Conservation (phyloP, 92 coral and sea anemone species). For the Ricordea florida region DNA sequence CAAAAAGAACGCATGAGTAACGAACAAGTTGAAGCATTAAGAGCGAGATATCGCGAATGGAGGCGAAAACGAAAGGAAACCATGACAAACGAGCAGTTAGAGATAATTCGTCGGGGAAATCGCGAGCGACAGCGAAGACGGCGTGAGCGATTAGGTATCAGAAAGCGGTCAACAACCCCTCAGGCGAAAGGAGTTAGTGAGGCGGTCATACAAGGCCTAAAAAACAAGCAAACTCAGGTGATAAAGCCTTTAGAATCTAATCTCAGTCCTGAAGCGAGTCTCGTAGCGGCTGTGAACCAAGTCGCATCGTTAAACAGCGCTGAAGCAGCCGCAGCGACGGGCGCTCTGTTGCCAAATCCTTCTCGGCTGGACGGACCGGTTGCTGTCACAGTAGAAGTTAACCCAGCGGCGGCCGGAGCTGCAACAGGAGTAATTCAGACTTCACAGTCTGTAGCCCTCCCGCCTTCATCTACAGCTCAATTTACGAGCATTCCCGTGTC, state of each 20-base stretch:
- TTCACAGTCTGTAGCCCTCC: slow-evolving; percentile 10
- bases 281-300: slow-evolving; percentile 38
- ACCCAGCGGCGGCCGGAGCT: slow-evolving; percentile 20
- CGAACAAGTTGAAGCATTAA: slow-evolving; percentile 84
- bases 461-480: slow-evolving; percentile 26
- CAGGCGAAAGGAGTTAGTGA: slow-evolving; percentile 81
- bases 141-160: slow-evolving; percentile 94
- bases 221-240: slow-evolving; percentile 76
- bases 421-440: background rate
- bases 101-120: slow-evolving; percentile 87
- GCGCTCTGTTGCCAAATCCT: slow-evolving; percentile 35
- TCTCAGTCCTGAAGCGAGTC: slow-evolving; percentile 36
- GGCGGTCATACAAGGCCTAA: slow-evolving; percentile 77
- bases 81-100: slow-evolving; percentile 92
- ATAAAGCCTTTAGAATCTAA: slow-evolving; percentile 54
- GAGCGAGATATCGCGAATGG: slow-evolving; percentile 95
- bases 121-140: slow-evolving; percentile 92
- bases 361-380: slow-evolving; percentile 38
- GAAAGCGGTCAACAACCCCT: slow-evolving; percentile 75
- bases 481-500: slow-evolving; percentile 44
- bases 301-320: slow-evolving; percentile 35
- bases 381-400: slow-evolving; percentile 30
- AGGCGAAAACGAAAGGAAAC: slow-evolving; percentile 89
- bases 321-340: slow-evolving; percentile 35
- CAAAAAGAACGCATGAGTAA: slow-evolving; percentile 93